Conservation (phyloP, 2,797 vertebrate species). For the Acipenser oxyrinchus region DNA sequence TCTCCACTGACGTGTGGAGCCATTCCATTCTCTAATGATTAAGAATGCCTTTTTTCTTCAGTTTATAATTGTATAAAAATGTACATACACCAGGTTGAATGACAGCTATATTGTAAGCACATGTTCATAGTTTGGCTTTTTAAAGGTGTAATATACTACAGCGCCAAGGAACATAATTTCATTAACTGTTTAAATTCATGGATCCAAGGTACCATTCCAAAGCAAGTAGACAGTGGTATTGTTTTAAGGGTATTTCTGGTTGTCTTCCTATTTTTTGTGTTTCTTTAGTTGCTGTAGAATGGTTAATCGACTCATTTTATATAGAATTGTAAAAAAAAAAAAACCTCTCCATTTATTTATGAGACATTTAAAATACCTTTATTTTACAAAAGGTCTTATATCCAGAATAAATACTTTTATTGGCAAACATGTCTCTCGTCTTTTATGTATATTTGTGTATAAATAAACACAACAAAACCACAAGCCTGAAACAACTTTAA, state of each 20-base stretch:
- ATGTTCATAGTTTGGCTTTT: too few species aligned
- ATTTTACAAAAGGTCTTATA: neutral
- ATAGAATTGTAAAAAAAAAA: constrained; percentile 2
- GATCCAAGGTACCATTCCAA: neutral
- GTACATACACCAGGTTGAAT: too few species aligned
- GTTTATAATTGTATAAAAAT: too few species aligned
- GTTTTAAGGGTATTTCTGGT: constrained; percentile 1
- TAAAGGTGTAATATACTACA: too few species aligned
- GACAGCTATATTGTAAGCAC: too few species aligned
- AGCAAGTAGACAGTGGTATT: neutral
- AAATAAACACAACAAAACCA: too few species aligned
- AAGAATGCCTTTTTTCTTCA: too few species aligned
- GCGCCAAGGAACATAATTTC: too few species aligned
- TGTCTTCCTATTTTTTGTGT: constrained; percentile 4
- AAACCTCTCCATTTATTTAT: neutral
- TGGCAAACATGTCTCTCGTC: neutral
- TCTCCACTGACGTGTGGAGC: too few species aligned
- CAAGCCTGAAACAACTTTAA: too few species aligned
- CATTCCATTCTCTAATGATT: too few species aligned
- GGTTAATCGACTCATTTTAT: constrained; percentile 1
- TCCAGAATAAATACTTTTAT: constrained; percentile 6
- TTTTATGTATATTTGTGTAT: neutral
- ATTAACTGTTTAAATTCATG: too few species aligned
- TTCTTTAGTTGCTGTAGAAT: neutral
- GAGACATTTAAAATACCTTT: constrained; percentile 1